Base-by-base conservation (phyloP, 30 jellyfish, hydroid and myxozoan species). In the Hydractinia symbiolongicarpus region DNA sequence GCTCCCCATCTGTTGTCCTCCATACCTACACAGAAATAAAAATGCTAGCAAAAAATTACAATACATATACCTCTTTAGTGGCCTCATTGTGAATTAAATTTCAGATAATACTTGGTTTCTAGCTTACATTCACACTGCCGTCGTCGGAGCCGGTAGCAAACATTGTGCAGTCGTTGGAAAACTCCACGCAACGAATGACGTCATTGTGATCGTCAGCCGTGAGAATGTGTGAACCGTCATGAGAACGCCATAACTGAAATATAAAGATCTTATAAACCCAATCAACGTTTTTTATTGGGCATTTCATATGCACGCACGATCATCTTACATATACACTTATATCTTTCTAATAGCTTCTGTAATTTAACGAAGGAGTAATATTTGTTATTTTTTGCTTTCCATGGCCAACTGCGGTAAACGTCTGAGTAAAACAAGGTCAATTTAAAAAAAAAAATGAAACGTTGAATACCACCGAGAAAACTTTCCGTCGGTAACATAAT, bases 61-160 rank as follows among this genome's bases (percentile, higher is more conserved):
- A 58, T 0, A 11, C 69, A 58, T 58, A 11, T 58, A 11, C 17
- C 3, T 11, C 19, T 11, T 3, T 3, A 16, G 19, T 58, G 3
- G 19, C 69, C 69, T 11, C 17, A 3, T 58, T 58, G 15, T 11
- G 19, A 58, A 58, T 11, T 13, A 58, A 58, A 58, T 11, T 68
- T 1, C 54, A 1, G 79, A 68, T 11, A 17, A 17, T 60, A 60
- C 19, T 15, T 13, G 19, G 2, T 60, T 13, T 13, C n/a, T 0
- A 15, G 14, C 15, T 4, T 85, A 91, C 98, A 92, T 86, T 86
- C 64, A 91, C 81, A 4, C 87, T 67, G 53, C 98, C 88, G 72
- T 91, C 95, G 68, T 86, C 98, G 14, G 95, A 79, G 13, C 96
- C 96, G n/a, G 96, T 78, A 3, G 90, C 96, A 7, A 91, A 79